Evolutionary conservation across 2,797 vertebrate genomes (phyloP), one percentile per base, ranked within the genome.

Genomic region (Florisuga fusca): DNA sequence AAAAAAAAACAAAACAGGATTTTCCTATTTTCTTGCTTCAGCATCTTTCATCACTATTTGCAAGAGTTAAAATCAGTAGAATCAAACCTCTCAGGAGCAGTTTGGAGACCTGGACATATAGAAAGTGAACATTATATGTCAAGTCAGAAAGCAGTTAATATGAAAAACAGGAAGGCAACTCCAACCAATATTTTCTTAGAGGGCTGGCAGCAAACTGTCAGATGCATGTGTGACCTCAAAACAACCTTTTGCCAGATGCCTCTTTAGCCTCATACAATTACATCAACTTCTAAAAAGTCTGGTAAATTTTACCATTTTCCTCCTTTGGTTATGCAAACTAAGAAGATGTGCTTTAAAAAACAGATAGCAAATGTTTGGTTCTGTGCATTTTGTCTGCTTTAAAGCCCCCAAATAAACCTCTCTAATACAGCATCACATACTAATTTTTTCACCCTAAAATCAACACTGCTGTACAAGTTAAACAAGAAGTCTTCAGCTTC

Each of bases 201-300:
- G 76, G 59, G 80, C 89, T 93, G 79, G 92, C 89, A 86, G 87
- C 79, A 93, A 96, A 96, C 73, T 91, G 94, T 94, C 94, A 97
- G 93, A 96, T 90, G 91, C 83, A 89, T 48, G 71, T 79, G 85
- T 97, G 95, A 96, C 95, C 91, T 96, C 89, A 94, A 96, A 94
- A 95, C 93, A 97, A 95, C 94, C 94, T 95, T 95, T 96, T 95
- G 83, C 95, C 95, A 96, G 95, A 96, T 96, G 96, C 91, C 94
- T 95, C 87, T 96, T 94, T 93, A 96, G 93, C 95, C 91, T 94
- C 80, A 63, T 88, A 93, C 85, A 95, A 95, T 95, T 94, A 88
- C 77, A 84, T 88, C 87, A 93, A 88, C 86, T 94, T 93, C 73
- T 93, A 78, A 91, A 88, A 95, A 88, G 91, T 73, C 62, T 27